Percentiles rank a stretch among this genome's conserved stretches.
Evolutionary conservation across 1,140 invertebrate genomes (phyloP).

Genomic region (Brachionus sp.): DNA sequence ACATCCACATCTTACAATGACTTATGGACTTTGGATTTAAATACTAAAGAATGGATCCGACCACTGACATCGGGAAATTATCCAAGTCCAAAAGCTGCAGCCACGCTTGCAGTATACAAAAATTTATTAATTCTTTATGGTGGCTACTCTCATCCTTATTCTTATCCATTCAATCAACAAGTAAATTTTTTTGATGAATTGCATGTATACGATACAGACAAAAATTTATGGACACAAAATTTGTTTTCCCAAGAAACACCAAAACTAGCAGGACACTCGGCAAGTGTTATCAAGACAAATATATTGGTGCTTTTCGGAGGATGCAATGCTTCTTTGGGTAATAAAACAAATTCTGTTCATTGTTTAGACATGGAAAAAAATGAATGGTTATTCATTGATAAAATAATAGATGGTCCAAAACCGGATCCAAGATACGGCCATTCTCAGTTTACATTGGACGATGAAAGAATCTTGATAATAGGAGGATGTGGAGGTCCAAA

Average conservation of each 20-base stretch:
- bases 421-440: slow-evolving; percentile 82
- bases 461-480: slow-evolving; percentile 59
- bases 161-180: slow-evolving; percentile 79
- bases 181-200: slow-evolving; percentile 77
- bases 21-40: slow-evolving; percentile 85
- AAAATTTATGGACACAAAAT: slow-evolving; percentile 78
- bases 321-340: slow-evolving; percentile 51
- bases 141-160: slow-evolving; percentile 87
- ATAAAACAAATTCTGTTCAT: slow-evolving; percentile 49
- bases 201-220: slow-evolving; percentile 77
- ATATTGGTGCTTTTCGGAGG: slow-evolving; percentile 83
- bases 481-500: slow-evolving; percentile 70
- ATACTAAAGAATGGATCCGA: slow-evolving; percentile 71
- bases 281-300: slow-evolving; percentile 73
- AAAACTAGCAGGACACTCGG: slow-evolving; percentile 81
- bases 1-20: slow-evolving; percentile 93
- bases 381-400: slow-evolving; percentile 62
- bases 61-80: slow-evolving; percentile 65
- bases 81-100: slow-evolving; percentile 91
- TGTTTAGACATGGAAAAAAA: slow-evolving; percentile 40
- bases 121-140: slow-evolving; percentile 83
- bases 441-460: slow-evolving; percentile 67
- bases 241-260: slow-evolving; percentile 66
- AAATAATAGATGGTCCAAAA: slow-evolving; percentile 66
- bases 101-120: slow-evolving; percentile 79